These are phyloP conservation scores for Monochamus alternatus DNA, from an alignment of 2,888 invertebrate species.

Conservation along the genomic window DNA sequence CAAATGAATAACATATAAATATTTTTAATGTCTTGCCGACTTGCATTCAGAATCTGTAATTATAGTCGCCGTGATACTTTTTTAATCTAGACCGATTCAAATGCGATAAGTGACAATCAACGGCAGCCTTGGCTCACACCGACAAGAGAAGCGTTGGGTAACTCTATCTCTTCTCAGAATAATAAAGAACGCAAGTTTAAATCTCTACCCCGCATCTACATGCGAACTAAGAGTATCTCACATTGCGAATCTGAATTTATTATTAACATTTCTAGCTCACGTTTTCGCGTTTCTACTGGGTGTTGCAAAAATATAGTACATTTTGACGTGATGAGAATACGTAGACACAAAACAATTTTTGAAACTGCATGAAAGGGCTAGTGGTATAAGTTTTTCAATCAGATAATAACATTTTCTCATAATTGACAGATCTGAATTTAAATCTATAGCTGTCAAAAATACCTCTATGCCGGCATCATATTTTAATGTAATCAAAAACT, in stretches of 20 bases:
- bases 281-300: background rate
- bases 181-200: conserved; percentile 29
- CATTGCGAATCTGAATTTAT: conserved; percentile 37
- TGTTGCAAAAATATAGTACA: background rate
- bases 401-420: too few species aligned
- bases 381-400: background rate
- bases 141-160: conserved; percentile 6
- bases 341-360: background rate
- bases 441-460: background rate
- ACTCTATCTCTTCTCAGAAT: conserved; percentile 14
- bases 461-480: background rate
- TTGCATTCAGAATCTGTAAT: too few species aligned
- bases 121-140: conserved; percentile 10
- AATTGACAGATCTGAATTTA: too few species aligned
- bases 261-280: conserved; percentile 23
- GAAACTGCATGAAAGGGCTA: background rate
- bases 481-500: too few species aligned
- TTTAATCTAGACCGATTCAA: background rate
- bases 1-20: too few species aligned
- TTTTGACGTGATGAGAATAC: background rate
- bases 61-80: background rate
- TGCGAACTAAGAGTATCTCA: conserved; percentile 30
- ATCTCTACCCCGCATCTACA: conserved; percentile 25
- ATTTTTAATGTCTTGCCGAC: too few species aligned
- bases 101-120: conserved; percentile 14